Base-by-base conservation (phyloP, 2,888 invertebrate species). In the Lycocerus yunnanus region DNA sequence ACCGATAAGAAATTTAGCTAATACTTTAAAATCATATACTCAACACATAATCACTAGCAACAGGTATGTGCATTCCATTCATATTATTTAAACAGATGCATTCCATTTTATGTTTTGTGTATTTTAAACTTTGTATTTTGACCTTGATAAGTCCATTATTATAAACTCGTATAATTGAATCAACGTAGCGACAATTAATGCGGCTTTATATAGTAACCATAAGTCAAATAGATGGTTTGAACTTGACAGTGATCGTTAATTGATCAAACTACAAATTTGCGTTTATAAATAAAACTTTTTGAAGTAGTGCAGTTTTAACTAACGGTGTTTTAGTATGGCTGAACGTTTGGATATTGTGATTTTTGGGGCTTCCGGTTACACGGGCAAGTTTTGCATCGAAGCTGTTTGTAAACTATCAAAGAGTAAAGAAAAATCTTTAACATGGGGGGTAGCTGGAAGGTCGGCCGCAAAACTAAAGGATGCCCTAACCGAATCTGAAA, bases 381-480 rank as follows among this genome's bases (percentile, higher is more conserved):
- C 98, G 0, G 99, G 98, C 2, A 93, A 94, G 85, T 92, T 93
- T 85, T 93, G 95, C 0, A 94, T 96, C 0, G 90, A 91, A 78
- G 92, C 94, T 82, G 86, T 92, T 58, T 88, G 86, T 10, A 85
- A 84, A 71, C 77, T 90, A 9, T 85, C 88, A 2, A 89, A 89
- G 66, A 85, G 87, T 14, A 80, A 83, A 75, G 88, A 88, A 61
- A 83, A 86, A 68, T 81, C 87, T 66, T 84, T 97, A 15, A 92
- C 91, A 65, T 98, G 97, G 95, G 98, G 95, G 1, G 89, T 99
- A 63, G 96, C 98, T 43, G 99, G 98, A 0, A 90, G 99, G n/a
- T 89, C 89, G 0, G 84, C 86, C 75, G 73, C 80, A 15, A 89
- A 88, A 83, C 74, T 89, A 6, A 83, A 85, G 72, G 80, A 83